phyloP scores from a whole-genome alignment of 92 coral and sea anemone genomes.

The Zoanthus sansibaricus region DNA sequence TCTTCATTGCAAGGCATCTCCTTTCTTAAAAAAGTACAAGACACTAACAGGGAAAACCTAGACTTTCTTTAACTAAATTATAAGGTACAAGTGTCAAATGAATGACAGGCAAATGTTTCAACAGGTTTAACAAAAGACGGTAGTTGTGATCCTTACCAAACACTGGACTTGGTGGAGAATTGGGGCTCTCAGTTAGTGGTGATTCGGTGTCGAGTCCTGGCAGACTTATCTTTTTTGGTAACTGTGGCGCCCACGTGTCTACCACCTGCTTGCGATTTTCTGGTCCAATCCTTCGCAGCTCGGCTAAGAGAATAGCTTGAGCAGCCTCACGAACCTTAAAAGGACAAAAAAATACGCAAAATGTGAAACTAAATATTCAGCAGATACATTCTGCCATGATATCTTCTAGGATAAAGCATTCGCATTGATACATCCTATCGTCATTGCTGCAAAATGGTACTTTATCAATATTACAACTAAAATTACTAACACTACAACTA shows the following conservation, averaged over 20 bases:
- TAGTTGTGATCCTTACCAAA: conserved; percentile 25
- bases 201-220: conserved; percentile 63
- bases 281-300: conserved; percentile 87
- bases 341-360: neutral
- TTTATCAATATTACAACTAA: neutral
- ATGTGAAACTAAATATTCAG: too few species aligned
- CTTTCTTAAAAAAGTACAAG: too few species aligned
- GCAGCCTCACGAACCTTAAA: conserved; percentile 94
- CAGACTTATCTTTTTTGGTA: conserved; percentile 83
- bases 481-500: too few species aligned
- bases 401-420: neutral
- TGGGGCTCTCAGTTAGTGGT: conserved; percentile 26
- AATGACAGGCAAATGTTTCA: too few species aligned
- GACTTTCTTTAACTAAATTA: too few species aligned
- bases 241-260: conserved; percentile 98
- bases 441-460: too few species aligned
- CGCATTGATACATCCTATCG: too few species aligned
- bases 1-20: too few species aligned
- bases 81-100: too few species aligned
- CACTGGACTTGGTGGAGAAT: conserved; percentile 56
- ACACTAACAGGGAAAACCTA: too few species aligned
- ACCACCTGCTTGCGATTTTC: conserved; percentile 96
- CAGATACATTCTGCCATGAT: neutral
- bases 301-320: conserved; percentile 94
- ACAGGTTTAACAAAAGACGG: neutral